Conservation (phyloP, 2,888 invertebrate species). For the Patella caerulea region DNA sequence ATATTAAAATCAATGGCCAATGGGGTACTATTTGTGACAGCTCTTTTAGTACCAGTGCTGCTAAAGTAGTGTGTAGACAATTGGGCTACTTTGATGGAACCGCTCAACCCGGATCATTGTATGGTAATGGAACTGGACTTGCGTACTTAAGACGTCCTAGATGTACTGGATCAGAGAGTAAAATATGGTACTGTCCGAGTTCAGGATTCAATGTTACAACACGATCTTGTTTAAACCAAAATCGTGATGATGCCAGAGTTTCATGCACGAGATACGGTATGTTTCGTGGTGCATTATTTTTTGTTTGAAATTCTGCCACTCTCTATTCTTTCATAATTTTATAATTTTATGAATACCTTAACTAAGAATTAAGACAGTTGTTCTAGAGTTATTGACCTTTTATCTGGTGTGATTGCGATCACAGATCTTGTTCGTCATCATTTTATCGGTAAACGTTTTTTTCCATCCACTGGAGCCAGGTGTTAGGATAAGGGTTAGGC, state of each 20-base stretch:
- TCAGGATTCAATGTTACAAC: conserved; percentile 48
- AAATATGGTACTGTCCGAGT: conserved; percentile 51
- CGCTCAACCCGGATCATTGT: conserved; percentile 42
- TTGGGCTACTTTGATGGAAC: conserved; percentile 51
- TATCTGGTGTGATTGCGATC: too few relatives aligned
- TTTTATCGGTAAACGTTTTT: too few relatives aligned
- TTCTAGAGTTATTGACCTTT: too few relatives aligned
- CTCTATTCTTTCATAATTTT: too few relatives aligned
- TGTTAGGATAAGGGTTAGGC: too few relatives aligned
- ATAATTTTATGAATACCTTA: too few relatives aligned
- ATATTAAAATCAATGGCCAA: conserved; percentile 46
- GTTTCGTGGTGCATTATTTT: neutral
- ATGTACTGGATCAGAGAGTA: conserved; percentile 52
- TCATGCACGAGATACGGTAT: conserved; percentile 52
- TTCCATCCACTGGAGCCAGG: too few relatives aligned
- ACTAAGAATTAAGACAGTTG: too few relatives aligned
- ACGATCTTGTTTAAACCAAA: conserved; percentile 44
- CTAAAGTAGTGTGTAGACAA: conserved; percentile 51
- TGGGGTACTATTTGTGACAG: conserved; percentile 55
- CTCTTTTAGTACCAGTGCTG: conserved; percentile 47
- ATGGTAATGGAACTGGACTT: conserved; percentile 46
- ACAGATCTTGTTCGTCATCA: too few relatives aligned
- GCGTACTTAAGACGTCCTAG: conserved; percentile 49
- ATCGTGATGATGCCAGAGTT: conserved; percentile 49
- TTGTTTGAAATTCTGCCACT: too few relatives aligned